Base-by-base conservation (phyloP, 1,140 invertebrate species). In the Radopholus similis region DNA sequence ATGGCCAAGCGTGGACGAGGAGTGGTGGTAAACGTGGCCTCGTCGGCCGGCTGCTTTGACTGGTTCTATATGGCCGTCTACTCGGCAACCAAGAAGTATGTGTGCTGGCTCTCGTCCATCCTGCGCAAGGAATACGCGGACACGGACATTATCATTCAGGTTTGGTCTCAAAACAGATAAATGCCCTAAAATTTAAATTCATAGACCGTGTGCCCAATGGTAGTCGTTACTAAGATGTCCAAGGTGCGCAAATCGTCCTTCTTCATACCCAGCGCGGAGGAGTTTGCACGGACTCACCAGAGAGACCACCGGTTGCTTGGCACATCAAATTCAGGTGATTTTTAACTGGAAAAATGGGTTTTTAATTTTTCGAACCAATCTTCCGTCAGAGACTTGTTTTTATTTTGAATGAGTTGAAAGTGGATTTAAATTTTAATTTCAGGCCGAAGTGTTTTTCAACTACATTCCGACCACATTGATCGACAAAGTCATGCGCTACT, bases 201-300 rank as follows among this genome's bases (percentile, higher is more conserved):
- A n/a, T n/a, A n/a, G n/a, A n/a, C 72, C 26, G 30, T 74, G 13
- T 64, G 53, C 59, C 72, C 72, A 38, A 53, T 77, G 69, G 1
- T 76, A n/a, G 75, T 74, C 9, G 59, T 73, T 15, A 74, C 72
- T 1, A 71, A 75, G n/a, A 74, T 74, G 72, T 18, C 73, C 34
- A 71, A 71, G 13, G 23, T 21, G 47, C 23, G 23, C 9, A 21
- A 51, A 28, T 11, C 47, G 1, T 51, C 47, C 21, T 51, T 51
- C 30, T 23, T 51, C 23, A 28, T 51, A 28, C 47, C 47, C 8
- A 38, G n/a, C 8, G n/a, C 64, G 21, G 37, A 9, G 15, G 49
- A 9, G 6, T 64, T 51, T 38, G 63, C 38, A 8, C 18, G 37
- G 8, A n/a, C n/a, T n/a, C 63, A 64, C 2, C 44, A 42, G 23